Evolutionary conservation across 2,888 invertebrate species (phyloP), one percentile per base, ranked within the genome.

Genomic region (Ectropis crepuscularia): DNA sequence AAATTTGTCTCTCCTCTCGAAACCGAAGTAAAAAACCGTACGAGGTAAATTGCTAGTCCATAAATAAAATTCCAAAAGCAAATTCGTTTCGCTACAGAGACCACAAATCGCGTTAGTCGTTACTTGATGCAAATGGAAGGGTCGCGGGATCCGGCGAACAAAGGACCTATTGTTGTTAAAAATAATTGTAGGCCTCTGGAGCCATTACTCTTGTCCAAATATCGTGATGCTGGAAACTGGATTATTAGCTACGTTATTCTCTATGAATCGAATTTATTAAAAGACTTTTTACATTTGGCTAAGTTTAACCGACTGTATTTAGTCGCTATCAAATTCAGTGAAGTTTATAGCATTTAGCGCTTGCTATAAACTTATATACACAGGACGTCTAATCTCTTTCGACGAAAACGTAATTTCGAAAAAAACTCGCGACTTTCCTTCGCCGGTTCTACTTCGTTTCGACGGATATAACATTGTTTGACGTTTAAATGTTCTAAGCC

Each of bases 141-240:
- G 76, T 77, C 60, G 55, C 51, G 47, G 37, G 50, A 55, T 54
- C 49, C 55, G 48, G 39, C 57, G 53, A 79, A 85, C 83, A 85
- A 82, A 86, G 85, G 80, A 79, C 76, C 80, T 83, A 87, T 89
- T 89, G 89, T 89, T 87, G 82, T 85, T 84, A 88, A 89, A 89
- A 88, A 87, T 89, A 89, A 90, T 89, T 83, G 81, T 80, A 80
- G 80, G 81, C 80, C 81, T 80, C 79, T 74, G 72, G 42, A 63
- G 70, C 65, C 65, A 66, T 66, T 62, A 57, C 53, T 63, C 57
- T 66, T 53, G 53, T 63, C 60, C 57, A 51, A 65, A 61, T 60
- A 61, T 53, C 57, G 53, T 57, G 64, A 51, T 60, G 12, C 47
- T n/a, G 37, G 53, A 43, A 64, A 57, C 46, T 59, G 60, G 50